Conservation (phyloP, 2,113 vertebrate genomes). For the Muntiacus muntjak region DNA sequence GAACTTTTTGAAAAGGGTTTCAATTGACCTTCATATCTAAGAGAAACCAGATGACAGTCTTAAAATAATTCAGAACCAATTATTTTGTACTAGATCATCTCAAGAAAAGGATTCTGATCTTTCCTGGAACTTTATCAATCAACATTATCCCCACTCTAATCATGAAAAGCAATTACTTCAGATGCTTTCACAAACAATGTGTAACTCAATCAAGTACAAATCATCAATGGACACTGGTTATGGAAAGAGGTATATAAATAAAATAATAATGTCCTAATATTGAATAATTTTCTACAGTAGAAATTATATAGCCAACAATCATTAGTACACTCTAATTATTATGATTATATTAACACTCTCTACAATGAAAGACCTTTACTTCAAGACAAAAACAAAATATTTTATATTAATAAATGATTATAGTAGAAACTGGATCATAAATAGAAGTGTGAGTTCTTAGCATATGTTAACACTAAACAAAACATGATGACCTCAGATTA, state of each 20-base stretch:
- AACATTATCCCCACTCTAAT: background rate
- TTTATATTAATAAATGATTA: background rate
- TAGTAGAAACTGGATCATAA: constrained; percentile 30
- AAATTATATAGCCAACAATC: background rate
- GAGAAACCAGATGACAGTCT: background rate
- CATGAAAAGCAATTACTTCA: background rate
- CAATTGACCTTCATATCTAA: background rate
- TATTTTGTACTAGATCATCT: background rate
- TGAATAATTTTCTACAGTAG: background rate
- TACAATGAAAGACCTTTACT: background rate
- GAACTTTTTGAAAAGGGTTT: background rate
- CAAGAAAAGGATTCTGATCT: background rate
- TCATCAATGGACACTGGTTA: background rate
- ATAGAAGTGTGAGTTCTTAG: constrained; percentile 36
- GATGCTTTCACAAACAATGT: background rate
- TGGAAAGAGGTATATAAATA: background rate
- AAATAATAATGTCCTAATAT: background rate
- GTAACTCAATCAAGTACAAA: background rate
- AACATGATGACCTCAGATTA: constrained; percentile 50
- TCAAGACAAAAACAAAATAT: constrained; percentile 28
- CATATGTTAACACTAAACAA: constrained; percentile 42
- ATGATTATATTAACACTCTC: background rate
- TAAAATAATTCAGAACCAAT: background rate
- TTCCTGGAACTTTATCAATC: background rate
- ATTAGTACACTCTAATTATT: background rate